Evolutionary conservation across 2,888 invertebrate genomes (phyloP).

Genomic region (Liodrosophila aerea): DNA sequence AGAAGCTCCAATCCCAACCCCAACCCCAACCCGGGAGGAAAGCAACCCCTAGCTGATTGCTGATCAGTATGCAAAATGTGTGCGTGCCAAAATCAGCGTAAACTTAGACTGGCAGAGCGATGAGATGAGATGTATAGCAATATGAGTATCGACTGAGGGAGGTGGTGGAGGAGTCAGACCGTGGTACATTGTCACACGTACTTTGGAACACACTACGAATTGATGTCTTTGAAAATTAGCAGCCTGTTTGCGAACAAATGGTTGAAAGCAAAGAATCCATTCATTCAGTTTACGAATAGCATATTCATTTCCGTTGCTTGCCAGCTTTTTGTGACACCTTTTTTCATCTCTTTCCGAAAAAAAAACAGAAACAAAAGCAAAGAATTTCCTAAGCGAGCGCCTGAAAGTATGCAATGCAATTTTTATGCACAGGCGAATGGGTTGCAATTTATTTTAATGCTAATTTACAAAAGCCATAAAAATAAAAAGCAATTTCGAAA

Average conservation of each 20-base stretch:
- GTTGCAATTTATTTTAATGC: conserved; percentile 44
- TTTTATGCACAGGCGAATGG: conserved; percentile 50
- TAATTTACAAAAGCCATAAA: conserved; percentile 16
- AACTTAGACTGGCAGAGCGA: conserved; percentile 26
- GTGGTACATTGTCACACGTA: conserved; percentile 76
- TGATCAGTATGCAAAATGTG: conserved; percentile 80
- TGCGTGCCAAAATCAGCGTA: conserved; percentile 76
- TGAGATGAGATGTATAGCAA: conserved; percentile 25
- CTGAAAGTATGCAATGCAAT: conserved; percentile 65
- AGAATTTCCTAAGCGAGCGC: conserved; percentile 24
- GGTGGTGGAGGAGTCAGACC: conserved; percentile 7
- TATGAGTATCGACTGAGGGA: conserved; percentile 24
- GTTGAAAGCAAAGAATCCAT: conserved; percentile 14
- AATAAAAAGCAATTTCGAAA: conserved; percentile 27
- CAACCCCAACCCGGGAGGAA: not conserved
- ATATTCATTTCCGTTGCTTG: not conserved
- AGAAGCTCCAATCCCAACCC: not conserved
- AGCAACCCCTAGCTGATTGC: conserved; percentile 66
- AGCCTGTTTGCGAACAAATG: conserved; percentile 39
- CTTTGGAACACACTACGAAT: conserved; percentile 53
- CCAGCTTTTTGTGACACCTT: not conserved
- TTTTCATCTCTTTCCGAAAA: not conserved
- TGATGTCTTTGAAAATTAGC: conserved; percentile 80
- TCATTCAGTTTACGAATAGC: conserved; percentile 7
- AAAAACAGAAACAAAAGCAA: conserved; percentile 18